A percentile compares a stretch with the other conserved stretches of the same genome.
Evolutionary conservation across 2,797 vertebrate genomes (phyloP).

Genomic region (Lepus townsendii): DNA sequence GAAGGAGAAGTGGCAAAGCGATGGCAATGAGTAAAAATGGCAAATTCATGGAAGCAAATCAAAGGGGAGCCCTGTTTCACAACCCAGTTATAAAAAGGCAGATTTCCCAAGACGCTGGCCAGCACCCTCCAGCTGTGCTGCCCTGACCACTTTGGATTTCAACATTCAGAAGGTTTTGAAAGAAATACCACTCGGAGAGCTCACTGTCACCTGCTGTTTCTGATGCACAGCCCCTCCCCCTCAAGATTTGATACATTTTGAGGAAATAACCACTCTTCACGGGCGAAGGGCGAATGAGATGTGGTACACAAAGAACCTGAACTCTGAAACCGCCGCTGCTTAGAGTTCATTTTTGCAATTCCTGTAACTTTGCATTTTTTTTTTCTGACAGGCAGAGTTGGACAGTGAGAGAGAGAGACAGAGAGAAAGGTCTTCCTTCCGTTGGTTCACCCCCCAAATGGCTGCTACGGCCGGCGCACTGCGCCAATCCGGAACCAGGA

Average conservation of each 20-base stretch:
- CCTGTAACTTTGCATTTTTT: not conserved
- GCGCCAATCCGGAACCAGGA: no score
- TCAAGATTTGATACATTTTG: not conserved
- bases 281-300: conserved; percentile 10
- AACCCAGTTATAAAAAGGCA: conserved; percentile 11
- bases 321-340: conserved; percentile 1
- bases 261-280: not conserved
- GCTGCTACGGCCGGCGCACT: no score
- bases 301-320: not conserved
- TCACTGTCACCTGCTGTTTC: not conserved
- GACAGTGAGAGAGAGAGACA: no score
- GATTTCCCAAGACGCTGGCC: not conserved
- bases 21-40: not conserved
- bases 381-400: no score
- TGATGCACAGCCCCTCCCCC: not conserved
- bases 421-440: no score
- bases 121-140: not conserved
- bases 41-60: not conserved
- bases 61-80: not conserved
- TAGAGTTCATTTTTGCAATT: conserved; percentile 34
- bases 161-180: not conserved
- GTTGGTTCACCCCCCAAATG: no score
- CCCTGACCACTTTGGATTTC: conserved; percentile 24
- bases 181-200: not conserved
- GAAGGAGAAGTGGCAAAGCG: not conserved